phyloP scores from a whole-genome alignment of 2,888 invertebrate species.

The Cyrtodaria siliqua region DNA sequence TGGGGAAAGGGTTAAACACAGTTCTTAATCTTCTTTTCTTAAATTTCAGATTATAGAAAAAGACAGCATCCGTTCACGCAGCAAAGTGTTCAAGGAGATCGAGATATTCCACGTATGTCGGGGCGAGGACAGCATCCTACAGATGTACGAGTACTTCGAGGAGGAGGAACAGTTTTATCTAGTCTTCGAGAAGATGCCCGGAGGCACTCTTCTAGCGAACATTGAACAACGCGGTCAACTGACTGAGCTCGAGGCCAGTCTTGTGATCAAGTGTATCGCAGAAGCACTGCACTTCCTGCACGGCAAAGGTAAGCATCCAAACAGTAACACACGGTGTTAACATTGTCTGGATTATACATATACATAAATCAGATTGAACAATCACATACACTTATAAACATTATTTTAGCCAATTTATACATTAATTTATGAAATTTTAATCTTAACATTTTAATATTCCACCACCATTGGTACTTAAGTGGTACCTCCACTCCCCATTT shows the following conservation, averaged over 20 bases:
- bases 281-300: constrained; percentile 98
- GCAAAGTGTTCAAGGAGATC: constrained; percentile 98
- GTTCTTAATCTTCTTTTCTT: no score
- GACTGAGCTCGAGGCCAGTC: constrained; percentile 97
- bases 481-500: no score
- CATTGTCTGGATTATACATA: no score
- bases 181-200: constrained; percentile 99
- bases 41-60: constrained; percentile 93
- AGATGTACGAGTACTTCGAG: constrained; percentile 96
- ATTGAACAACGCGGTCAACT: constrained; percentile 97
- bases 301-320: constrained; percentile 89
- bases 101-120: constrained; percentile 99
- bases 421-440: no score
- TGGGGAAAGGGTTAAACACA: no score
- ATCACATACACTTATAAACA: no score
- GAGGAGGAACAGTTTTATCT: constrained; percentile 96
- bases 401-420: no score
- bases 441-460: no score
- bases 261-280: constrained; percentile 97
- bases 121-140: constrained; percentile 98
- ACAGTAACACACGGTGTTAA: neutral
- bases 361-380: no score
- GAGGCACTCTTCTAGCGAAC: constrained; percentile 94
- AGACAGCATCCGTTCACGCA: constrained; percentile 96
- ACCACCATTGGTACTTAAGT: no score